Evolutionary conservation across 2,888 invertebrate genomes (phyloP), one percentile per base, ranked within the genome.

Genomic region (Drosophila dives): DNA sequence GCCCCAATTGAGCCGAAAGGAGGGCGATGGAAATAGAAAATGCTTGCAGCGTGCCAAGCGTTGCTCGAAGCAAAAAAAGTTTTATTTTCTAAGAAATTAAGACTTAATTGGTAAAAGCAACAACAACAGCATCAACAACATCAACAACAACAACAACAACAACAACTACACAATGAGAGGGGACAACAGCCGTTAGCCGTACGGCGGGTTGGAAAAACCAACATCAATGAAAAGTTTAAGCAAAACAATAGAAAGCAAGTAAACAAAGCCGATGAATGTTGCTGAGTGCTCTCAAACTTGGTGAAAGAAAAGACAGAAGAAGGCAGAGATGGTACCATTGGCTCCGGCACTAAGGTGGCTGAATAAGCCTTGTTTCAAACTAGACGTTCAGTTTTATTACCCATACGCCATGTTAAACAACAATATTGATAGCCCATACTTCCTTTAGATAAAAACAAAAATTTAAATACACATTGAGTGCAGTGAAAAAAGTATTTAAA

Each of bases 81-180:
- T 86, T 85, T 86, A 89, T 86, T 82, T 86, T 86, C 86, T 87
- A 85, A 86, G 89, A 86, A 86, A 86, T 86, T 86, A 86, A 86
- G 86, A 87, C 86, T 86, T 86, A 86, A 86, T 86, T 86, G 86
- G 89, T 77, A 87, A 89, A 89, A 89, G 76, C 81, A 83, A 72
- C 88, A 87, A 70, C 78, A 86, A 80, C 72, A 76, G 55, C 71
- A 70, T 56, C 58, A 72, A 62, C 68, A 60, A 15, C 63, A 56
- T 11, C 59, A 68, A 15, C 66, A 71, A 17, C 61, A 75, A 6
- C 64, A 58, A 33, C 40, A 65, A 55, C 42, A 59, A 29, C 45
- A 62, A 48, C n/a, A n/a, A n/a, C n/a, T n/a, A n/a, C 50, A 75
- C 69, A 75, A 81, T 81, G 67, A 79, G 53, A 20, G 68, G 66